These are phyloP conservation scores for Agrochola litura DNA, from an alignment of 2,888 invertebrate genomes.

Conservation along the genomic window DNA sequence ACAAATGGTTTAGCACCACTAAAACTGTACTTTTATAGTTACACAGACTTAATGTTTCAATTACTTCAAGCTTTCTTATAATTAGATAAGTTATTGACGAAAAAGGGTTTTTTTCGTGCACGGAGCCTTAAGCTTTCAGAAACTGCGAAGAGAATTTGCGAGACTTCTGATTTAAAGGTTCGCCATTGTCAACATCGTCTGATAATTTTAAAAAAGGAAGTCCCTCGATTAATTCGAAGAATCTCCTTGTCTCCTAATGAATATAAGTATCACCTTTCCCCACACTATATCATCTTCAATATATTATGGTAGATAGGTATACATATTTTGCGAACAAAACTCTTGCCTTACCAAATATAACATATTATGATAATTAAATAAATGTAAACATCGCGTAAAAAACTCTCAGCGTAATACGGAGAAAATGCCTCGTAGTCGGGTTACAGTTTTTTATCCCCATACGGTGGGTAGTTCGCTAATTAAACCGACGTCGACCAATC, in stretches of 20 bases:
- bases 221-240: background rate
- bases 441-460: constrained; percentile 45
- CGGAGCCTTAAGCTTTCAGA: background rate
- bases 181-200: background rate
- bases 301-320: background rate
- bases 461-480: constrained; percentile 49
- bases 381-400: background rate
- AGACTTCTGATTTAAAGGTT: background rate
- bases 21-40: too few species aligned
- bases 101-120: too few species aligned
- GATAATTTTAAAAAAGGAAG: background rate
- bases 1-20: too few species aligned
- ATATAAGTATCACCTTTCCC: background rate
- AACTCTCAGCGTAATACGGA: background rate
- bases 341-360: background rate
- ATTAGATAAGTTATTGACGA: too few species aligned
- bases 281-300: background rate
- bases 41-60: too few species aligned
- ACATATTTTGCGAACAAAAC: background rate
- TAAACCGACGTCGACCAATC: constrained; percentile 58
- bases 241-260: background rate
- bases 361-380: background rate
- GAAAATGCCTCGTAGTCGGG: constrained; percentile 31
- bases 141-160: background rate
- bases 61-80: too few species aligned